Percentiles rank a stretch among this genome's conserved stretches.
Conservation (phyloP, 2,888 invertebrate genomes). For the Suillia variegata region DNA sequence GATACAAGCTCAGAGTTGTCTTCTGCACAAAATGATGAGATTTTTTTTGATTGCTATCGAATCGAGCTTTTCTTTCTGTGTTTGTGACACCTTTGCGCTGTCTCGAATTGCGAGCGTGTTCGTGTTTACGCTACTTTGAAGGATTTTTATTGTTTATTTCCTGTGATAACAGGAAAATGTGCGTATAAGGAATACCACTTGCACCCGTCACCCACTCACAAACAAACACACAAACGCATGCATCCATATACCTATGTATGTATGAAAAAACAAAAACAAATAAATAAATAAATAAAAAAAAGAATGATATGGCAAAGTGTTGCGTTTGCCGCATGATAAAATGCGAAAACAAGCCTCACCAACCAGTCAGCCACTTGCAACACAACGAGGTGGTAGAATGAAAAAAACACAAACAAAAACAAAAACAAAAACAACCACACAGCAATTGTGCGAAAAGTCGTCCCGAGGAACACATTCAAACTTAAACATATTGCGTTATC, state of each 20-base stretch:
- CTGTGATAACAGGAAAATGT: conserved; percentile 46
- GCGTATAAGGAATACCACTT: conserved; percentile 3
- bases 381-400: not conserved
- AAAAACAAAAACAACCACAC: not conserved
- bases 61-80: no score
- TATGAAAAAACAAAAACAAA: not conserved
- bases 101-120: no score
- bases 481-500: no score
- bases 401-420: not conserved
- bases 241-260: not conserved
- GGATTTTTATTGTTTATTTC: conserved; percentile 49
- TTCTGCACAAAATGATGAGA: no score
- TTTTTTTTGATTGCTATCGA: no score
- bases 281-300: not conserved
- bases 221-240: not conserved
- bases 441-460: no score
- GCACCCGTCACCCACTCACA: conserved; percentile 7
- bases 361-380: not conserved
- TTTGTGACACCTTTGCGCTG: no score
- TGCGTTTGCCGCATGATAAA: not conserved
- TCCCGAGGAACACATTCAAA: no score
- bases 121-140: not conserved
- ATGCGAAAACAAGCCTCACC: conserved; percentile 4
- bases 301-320: no score
- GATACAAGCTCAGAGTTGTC: no score